Conservation (phyloP, 2,888 invertebrate species). For the Bimastos eiseni region DNA sequence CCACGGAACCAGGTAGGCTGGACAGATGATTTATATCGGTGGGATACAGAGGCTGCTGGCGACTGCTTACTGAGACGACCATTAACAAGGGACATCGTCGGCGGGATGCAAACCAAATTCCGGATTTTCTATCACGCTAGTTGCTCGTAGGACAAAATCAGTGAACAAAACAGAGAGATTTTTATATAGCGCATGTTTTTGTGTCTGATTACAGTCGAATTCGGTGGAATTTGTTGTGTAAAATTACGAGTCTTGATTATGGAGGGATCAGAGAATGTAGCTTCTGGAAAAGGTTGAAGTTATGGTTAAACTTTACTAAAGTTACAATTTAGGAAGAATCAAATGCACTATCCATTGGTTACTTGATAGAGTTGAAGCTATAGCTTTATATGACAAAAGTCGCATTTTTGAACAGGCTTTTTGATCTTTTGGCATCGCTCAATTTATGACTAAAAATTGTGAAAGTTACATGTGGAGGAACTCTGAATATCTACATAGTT, state of each 20-base stretch:
- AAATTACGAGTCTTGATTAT: too few relatives aligned
- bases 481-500: too few relatives aligned
- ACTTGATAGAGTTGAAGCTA: too few relatives aligned
- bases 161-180: not conserved
- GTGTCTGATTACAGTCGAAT: not conserved
- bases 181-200: not conserved
- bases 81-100: not conserved
- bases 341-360: too few relatives aligned
- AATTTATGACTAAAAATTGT: too few relatives aligned
- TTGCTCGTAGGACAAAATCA: not conserved
- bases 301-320: too few relatives aligned
- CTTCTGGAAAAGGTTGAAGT: too few relatives aligned
- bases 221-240: too few relatives aligned
- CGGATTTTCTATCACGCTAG: not conserved
- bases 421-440: not conserved
- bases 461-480: too few relatives aligned
- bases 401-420: not conserved
- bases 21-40: not conserved
- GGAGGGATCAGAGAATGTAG: too few relatives aligned
- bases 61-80: not conserved
- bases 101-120: not conserved
- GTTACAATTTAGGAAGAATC: too few relatives aligned
- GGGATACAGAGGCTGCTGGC: not conserved
- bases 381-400: too few relatives aligned
- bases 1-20: not conserved